These are phyloP conservation scores for Sebastiscus tertius DNA, from an alignment of 2,797 vertebrate species.

Conservation along the genomic window DNA sequence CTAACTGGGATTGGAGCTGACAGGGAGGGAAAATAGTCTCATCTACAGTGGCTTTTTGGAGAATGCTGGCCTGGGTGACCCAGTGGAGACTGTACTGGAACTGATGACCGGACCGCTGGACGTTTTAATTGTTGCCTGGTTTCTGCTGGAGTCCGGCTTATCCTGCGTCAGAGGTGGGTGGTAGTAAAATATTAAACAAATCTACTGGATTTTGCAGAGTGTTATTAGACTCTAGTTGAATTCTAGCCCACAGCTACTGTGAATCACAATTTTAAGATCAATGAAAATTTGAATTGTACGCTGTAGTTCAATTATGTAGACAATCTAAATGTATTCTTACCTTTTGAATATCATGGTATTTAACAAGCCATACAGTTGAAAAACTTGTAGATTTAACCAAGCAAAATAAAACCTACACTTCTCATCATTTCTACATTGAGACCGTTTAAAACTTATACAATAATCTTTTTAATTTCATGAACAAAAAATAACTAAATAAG, in stretches of 20 bases:
- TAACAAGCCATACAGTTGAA: not conserved
- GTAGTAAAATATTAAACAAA: not conserved
- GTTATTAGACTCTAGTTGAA: not conserved
- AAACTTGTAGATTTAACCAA: not conserved
- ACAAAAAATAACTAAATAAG: not conserved
- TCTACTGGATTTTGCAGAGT: not conserved
- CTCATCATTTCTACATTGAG: not conserved
- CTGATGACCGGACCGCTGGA: slow-evolving; percentile 23
- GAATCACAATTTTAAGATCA: not conserved
- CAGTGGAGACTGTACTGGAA: slow-evolving; percentile 19
- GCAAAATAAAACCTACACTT: not conserved
- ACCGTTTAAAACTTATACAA: not conserved
- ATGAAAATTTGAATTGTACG: not conserved
- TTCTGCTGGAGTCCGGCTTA: not conserved
- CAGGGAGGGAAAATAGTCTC: slow-evolving; percentile 29
- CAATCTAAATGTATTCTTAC: not conserved
- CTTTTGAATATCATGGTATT: not conserved
- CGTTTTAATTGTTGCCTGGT: not conserved
- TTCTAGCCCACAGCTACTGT: not conserved
- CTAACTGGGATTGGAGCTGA: slow-evolving; percentile 34
- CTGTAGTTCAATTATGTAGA: not conserved
- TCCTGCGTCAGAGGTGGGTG: slow-evolving; percentile 26
- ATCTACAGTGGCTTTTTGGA: slow-evolving; percentile 19
- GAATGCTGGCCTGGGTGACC: slow-evolving; percentile 17
- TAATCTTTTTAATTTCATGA: not conserved